Base-by-base conservation (phyloP, 2,888 invertebrate species). In the Antitype chi region DNA sequence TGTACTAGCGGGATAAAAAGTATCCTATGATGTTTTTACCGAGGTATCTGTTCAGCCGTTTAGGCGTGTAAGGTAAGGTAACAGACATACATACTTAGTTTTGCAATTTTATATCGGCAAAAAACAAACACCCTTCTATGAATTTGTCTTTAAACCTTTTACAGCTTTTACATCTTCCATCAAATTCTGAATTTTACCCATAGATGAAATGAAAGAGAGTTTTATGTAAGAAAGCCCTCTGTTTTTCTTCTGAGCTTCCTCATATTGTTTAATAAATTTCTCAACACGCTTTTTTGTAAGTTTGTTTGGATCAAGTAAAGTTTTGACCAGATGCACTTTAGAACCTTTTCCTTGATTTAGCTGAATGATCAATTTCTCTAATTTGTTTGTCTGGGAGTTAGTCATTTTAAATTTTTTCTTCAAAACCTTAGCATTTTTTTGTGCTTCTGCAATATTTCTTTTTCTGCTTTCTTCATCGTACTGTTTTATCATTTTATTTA, bases 401-500 rank as follows among this genome's bases (percentile, higher is more conserved):
- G 67, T 70, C 70, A 88, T 49, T 2, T 76, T 53, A 53, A 79
- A 82, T 59, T 74, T 88, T 17, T 81, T 78, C 70, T 79, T 83
- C 52, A 82, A n/a, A 74, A 17, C 15, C 8, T 78, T 47, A 53
- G 64, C 72, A 73, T 70, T 85, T 23, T 81, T 71, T 68, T 67
- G 49, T 78, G 69, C 32, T 47, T 76, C 55, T 66, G 76, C 47
- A 52, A 80, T 43, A 76, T 85, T 49, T 25, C 76, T 85, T 53
- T 81, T 75, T 63, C 78, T 89, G 52, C 82, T 82, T 25, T 73
- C 69, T n/a, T 68, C 53, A 28, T 88, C 87, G 62, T 90, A 92
- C 9, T 89, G 81, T 28, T 76, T 62, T 62, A 92, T 75, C 70
- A 92, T 88, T 49, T 73, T 74, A 69, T 86, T 78, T 15, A 92